A percentile compares a stretch with the other conserved stretches of the same genome.
Evolutionary conservation across 2,888 invertebrate genomes (phyloP).

Genomic region (Tanaodytes sp.): DNA sequence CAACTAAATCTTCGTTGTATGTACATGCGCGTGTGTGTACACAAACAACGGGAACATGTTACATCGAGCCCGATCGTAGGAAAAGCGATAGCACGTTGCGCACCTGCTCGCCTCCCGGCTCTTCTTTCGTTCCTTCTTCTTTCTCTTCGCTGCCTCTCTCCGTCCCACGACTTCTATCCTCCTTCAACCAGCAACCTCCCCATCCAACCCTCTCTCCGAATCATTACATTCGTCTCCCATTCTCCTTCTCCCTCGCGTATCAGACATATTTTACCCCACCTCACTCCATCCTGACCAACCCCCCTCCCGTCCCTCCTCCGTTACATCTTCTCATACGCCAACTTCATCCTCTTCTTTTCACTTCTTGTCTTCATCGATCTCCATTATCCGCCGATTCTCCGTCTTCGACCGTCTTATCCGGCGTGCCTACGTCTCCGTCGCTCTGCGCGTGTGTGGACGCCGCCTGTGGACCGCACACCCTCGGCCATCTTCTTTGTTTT

Average conservation of each 20-base stretch:
- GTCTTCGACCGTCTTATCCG: no score
- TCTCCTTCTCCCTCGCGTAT: no score
- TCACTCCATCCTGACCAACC: no score
- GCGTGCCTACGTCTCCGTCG: no score
- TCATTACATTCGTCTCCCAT: no score
- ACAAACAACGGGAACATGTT: slow-evolving; percentile 46
- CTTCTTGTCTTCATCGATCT: background rate
- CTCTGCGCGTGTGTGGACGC: no score
- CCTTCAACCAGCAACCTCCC: background rate
- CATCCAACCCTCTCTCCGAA: background rate
- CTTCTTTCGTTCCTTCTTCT: slow-evolving; percentile 22
- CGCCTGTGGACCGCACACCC: background rate
- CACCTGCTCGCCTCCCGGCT: slow-evolving; percentile 69
- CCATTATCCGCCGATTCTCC: no score
- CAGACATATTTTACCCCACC: no score
- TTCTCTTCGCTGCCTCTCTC: slow-evolving; percentile 14
- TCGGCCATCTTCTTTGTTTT: slow-evolving; percentile 57
- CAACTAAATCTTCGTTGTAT: slow-evolving; percentile 35
- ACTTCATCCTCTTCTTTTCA: no score
- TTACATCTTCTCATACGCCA: no score
- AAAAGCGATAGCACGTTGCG: slow-evolving; percentile 63
- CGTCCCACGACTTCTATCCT: background rate
- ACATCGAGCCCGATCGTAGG: slow-evolving; percentile 55
- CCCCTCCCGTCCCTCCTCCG: no score
- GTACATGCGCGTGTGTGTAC: slow-evolving; percentile 42